Evolutionary conservation across 2,888 invertebrate species (phyloP), one percentile per base, ranked within the genome.

Genomic region (Megastigmus dorsalis): DNA sequence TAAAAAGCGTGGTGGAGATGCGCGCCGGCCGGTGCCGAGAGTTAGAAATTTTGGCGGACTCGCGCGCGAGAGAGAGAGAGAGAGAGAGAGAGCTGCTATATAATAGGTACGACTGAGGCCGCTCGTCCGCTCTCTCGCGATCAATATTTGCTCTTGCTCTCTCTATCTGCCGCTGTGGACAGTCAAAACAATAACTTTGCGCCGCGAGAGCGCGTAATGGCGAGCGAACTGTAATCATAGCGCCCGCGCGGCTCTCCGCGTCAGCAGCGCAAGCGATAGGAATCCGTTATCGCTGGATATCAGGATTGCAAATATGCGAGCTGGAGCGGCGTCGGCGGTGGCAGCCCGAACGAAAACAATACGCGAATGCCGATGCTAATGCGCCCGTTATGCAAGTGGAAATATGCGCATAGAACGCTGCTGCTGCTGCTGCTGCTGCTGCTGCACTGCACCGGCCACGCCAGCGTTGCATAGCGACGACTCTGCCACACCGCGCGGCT

Each of bases 261-360:
- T n/a, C n/a, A n/a, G n/a, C n/a, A n/a, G n/a, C 54, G 13, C n/a
- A 78, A 79, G 80, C 78, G 82, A 82, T 82, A 81, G 83, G 82
- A 81, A 83, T 84, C 83, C 79, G 81, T 82, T 83, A 84, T 84
- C 83, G 82, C 79, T 79, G 76, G 79, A 81, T 83, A 84, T 84
- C 83, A 82, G 82, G 80, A 83, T 83, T 82, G 83, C 83, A 82
- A 83, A 84, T 83, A 81, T 77, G 79, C 72, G 75, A 69, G 57
- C 13, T n/a, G 78, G 71, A 74, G 66, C 69, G 78, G 41, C 43
- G 60, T 59, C 43, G 10, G 13, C 36, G 23, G 50, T n/a, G 9
- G 43, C 43, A 30, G 18, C 26, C 79, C 79, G 78, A 80, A 81
- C 80, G 81, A 83, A 84, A 84, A 83, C 82, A 83, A 82, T 83